phyloP scores from a whole-genome alignment of 2,888 invertebrate species.

The Leucophenga montana region DNA sequence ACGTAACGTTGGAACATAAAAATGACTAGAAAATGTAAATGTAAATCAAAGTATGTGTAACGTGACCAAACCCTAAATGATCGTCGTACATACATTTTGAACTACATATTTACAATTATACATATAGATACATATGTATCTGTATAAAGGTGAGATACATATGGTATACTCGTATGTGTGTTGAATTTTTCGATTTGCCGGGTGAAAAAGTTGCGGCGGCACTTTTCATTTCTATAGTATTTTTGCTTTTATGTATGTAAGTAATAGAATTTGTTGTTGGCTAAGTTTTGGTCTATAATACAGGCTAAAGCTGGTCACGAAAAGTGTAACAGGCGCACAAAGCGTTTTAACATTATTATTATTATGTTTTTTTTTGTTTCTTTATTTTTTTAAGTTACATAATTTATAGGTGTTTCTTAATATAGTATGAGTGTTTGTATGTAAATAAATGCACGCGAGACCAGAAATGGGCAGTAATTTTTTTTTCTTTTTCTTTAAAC shows the following conservation, averaged over 20 bases:
- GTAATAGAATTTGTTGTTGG: not conserved
- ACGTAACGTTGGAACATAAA: no score
- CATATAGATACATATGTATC: no score
- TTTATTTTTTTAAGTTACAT: not conserved
- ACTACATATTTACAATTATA: not conserved
- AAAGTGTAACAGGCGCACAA: constrained; percentile 16
- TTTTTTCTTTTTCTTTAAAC: no score
- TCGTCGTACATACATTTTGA: no score
- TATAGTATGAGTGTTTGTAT: not conserved
- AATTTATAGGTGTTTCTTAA: no score
- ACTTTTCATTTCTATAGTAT: not conserved
- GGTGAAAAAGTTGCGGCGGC: not conserved
- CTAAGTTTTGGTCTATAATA: no score
- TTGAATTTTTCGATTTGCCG: no score
- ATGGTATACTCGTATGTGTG: no score
- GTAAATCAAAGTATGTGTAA: constrained; percentile 2
- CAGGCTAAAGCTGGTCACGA: constrained; percentile 1
- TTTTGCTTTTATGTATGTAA: not conserved
- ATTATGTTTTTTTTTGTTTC: constrained; percentile 14
- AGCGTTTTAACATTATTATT: constrained; percentile 6
- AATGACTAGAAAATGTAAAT: no score
- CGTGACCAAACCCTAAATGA: constrained; percentile 18
- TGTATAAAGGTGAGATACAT: no score
- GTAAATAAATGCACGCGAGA: constrained; percentile 36
- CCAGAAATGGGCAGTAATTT: constrained; percentile 14